Base-by-base conservation (phyloP, 2,113 vertebrate species). In the chimpanzee (Pan troglodytes) region DNA sequence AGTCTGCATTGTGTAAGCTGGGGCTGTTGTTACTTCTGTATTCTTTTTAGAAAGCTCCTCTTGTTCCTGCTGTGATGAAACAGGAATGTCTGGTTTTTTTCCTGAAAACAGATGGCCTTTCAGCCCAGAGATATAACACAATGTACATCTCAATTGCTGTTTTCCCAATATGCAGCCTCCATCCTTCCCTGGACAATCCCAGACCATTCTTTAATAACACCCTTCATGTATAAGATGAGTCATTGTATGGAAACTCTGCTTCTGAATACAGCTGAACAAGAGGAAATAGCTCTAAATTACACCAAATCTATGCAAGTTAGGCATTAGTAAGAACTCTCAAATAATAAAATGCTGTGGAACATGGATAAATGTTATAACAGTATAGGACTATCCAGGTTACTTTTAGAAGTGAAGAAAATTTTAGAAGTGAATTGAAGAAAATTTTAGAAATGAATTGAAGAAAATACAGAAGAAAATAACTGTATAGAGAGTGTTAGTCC, bases 41-140 rank as follows among this genome's bases (percentile, higher is more conserved):
- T 64, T 59, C 88, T 96, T 85, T 90, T 86, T 96, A 35, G 94
- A 87, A 96, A 81, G 78, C n/a, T 88, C 27, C 64, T 89, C 70
- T 96, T 8, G 0, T 78, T 84, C 84, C 88, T 93, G 82, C 90
- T 97, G 95, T 80, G 95, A 95, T 50, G 59, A 92, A 98, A 94
- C 52, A 96, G 87, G 85, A 97, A 97, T 96, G 27, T 88, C 80
- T 95, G 93, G 0, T 14, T 64, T 64, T 64, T 64, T 96, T 97
- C 93, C 52, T 94, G 88, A 93, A 98, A 98, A 97, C 68, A 96
- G 90, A 88, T 59, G 27, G 48, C 27, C 88, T 96, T 85, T 97
- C 82, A 80, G 78, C 92, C 78, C 72, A n/a, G 80, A 96, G 50
- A 57, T 78, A 43, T 2, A 93, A 64, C 73, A 97, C 78, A 95